Conservation (phyloP, 2,113 vertebrate species). For the Ptilonorhynchus violaceus region DNA sequence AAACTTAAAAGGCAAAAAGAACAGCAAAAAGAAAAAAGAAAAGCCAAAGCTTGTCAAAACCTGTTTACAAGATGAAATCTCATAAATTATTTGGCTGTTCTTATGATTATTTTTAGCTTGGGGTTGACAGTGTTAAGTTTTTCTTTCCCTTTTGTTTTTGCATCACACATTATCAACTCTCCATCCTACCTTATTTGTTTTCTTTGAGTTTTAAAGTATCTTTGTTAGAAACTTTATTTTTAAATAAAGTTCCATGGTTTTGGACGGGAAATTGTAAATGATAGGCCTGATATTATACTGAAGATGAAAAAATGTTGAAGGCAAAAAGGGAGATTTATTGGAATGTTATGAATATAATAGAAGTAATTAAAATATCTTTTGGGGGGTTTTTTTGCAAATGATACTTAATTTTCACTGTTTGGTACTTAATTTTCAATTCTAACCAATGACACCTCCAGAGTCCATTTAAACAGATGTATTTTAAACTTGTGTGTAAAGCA, state of each 20-base stretch:
- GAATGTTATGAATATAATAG: not conserved
- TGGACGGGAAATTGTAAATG: not conserved
- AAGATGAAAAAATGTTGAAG: not conserved
- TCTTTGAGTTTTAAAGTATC: not conserved
- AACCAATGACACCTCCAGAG: not conserved
- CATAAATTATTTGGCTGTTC: not conserved
- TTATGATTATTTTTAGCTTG: not conserved
- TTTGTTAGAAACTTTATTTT: not conserved
- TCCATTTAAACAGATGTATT: not conserved
- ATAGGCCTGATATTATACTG: not conserved
- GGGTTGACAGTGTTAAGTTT: not conserved
- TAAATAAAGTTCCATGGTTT: not conserved
- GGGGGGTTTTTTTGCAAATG: fast-evolving
- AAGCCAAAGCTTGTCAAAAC: not conserved
- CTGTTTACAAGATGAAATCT: not conserved
- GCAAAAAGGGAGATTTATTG: not conserved
- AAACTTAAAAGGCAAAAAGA: not conserved
- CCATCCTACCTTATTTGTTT: not conserved
- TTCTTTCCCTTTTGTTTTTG: not conserved
- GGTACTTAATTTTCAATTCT: not conserved
- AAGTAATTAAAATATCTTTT: not conserved
- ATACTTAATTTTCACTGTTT: not conserved
- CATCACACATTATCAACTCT: not conserved
- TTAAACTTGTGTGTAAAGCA: not conserved
- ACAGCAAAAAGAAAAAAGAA: not conserved